phyloP scores from a whole-genome alignment of 2,113 vertebrate species.

The pig (Sus scrofa) region T2T-Sscrofa CM000823.6:34692001-34692500 shows the following conservation, averaged over 20 bases:
- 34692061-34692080: neutral
- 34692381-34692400: neutral
- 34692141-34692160: neutral
- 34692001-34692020: neutral
- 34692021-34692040: neutral
- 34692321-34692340: neutral
- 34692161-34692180: neutral
- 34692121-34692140: neutral
- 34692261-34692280: neutral
- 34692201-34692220: neutral
- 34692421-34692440: neutral
- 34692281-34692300: slow-evolving; percentile 9
- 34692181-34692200: neutral
- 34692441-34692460: neutral
- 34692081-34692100: neutral
- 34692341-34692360: neutral
- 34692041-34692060: neutral
- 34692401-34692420: neutral
- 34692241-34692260: neutral
- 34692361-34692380: neutral
- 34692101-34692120: neutral
- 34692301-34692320: neutral
- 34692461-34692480: neutral
- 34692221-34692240: neutral
- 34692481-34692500: neutral